Evolutionary conservation across 2,797 vertebrate genomes (phyloP).

Genomic region (Notamacropus eugenii): DNA sequence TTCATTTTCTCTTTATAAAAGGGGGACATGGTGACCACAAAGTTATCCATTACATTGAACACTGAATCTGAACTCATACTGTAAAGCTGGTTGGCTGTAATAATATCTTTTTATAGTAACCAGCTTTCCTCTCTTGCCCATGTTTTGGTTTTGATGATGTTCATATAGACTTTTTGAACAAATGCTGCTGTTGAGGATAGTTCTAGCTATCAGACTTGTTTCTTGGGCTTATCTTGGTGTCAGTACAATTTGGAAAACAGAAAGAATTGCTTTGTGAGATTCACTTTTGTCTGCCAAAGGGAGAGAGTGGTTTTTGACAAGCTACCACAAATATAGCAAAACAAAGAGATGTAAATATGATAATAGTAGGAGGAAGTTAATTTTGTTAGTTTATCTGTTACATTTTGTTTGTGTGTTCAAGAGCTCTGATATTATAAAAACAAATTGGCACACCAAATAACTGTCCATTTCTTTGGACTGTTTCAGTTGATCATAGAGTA

Average conservation of each 20-base stretch:
- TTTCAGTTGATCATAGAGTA: background rate
- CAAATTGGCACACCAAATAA: background rate
- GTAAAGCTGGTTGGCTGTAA: background rate
- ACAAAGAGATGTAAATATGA: slow-evolving; percentile 17
- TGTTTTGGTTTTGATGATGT: slow-evolving; percentile 16
- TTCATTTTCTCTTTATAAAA: slow-evolving; percentile 37
- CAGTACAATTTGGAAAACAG: slow-evolving; percentile 37
- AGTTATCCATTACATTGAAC: background rate
- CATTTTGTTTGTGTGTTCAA: slow-evolving; percentile 21
- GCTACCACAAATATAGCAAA: background rate
- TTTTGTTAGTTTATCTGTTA: background rate
- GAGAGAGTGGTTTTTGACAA: slow-evolving; percentile 42
- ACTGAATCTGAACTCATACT: background rate
- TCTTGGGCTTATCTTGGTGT: slow-evolving; percentile 9
- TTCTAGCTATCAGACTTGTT: slow-evolving; percentile 42
- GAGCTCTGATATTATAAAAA: background rate
- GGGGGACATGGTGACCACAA: background rate
- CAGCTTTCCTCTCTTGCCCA: background rate
- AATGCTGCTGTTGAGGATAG: slow-evolving; percentile 31
- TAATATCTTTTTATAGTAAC: slow-evolving; percentile 22
- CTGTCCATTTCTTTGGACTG: background rate
- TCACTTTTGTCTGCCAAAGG: slow-evolving; percentile 32
- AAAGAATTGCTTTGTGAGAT: slow-evolving; percentile 51
- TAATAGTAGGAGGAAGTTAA: slow-evolving; percentile 24
- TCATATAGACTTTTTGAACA: slow-evolving; percentile 40